Conservation (phyloP, 2,113 vertebrate genomes). For the Chelonoidis abingdonii region DNA sequence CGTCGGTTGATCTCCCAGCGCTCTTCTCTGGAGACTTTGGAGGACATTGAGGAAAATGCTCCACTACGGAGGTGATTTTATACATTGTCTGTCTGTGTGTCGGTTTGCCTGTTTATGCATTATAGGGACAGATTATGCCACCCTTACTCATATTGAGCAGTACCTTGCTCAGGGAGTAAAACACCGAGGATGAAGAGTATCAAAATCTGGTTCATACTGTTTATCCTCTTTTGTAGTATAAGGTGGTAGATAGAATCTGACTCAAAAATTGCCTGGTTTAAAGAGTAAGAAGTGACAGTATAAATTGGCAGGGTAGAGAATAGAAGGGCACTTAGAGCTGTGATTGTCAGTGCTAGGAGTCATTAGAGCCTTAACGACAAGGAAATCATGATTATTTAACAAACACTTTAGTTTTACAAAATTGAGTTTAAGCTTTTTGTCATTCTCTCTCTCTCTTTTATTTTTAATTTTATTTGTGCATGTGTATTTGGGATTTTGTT, state of each 20-base stretch:
- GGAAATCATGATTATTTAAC: not conserved
- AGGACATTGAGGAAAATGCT: constrained; percentile 99
- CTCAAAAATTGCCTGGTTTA: not conserved
- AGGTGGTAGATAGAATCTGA: not conserved
- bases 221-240: not conserved
- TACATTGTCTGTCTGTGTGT: constrained; percentile 9
- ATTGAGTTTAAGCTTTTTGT: not conserved
- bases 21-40: constrained; percentile 97
- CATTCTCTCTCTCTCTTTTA: not conserved
- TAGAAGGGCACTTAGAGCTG: not conserved
- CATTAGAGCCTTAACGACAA: not conserved
- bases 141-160: fast-evolving
- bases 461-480: not conserved
- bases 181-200: not conserved
- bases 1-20: constrained; percentile 97
- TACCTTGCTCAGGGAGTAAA: not conserved
- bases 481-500: not conserved
- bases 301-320: not conserved
- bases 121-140: not conserved
- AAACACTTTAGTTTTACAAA: not conserved
- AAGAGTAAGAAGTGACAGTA: not conserved
- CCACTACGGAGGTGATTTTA: constrained; percentile 91
- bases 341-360: not conserved
- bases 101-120: not conserved
- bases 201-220: fast-evolving